phyloP scores from a whole-genome alignment of 2,888 invertebrate genomes.

The Xestia xanthographa region DNA sequence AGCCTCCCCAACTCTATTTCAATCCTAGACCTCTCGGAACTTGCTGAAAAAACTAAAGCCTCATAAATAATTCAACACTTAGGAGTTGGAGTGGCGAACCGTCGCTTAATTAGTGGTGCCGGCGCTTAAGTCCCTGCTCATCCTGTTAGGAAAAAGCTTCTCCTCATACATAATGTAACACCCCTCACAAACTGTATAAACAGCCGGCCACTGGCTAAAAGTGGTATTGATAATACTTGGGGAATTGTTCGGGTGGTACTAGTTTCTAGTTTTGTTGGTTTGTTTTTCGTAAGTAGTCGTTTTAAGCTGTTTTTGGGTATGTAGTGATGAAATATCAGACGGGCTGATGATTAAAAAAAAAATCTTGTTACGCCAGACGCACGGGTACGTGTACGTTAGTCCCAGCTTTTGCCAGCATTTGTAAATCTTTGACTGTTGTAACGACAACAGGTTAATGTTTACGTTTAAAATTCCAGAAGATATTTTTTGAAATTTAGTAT shows the following conservation, averaged over 20 bases:
- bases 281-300: background rate
- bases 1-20: conserved; percentile 39
- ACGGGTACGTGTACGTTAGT: background rate
- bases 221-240: conserved; percentile 52
- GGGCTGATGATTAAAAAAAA: background rate
- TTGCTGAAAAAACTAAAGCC: conserved; percentile 50
- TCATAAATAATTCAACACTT: conserved; percentile 55
- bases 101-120: conserved; percentile 57
- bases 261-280: conserved; percentile 10
- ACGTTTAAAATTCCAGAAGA: no score
- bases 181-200: conserved; percentile 54
- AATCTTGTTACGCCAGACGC: background rate
- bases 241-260: conserved; percentile 20
- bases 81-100: conserved; percentile 48
- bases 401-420: background rate
- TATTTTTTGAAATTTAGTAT: background rate
- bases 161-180: conserved; percentile 53
- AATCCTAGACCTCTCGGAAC: conserved; percentile 24
- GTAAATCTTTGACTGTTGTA: background rate
- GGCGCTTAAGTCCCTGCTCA: conserved; percentile 54
- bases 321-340: background rate
- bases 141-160: conserved; percentile 59
- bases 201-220: conserved; percentile 39
- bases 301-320: background rate
- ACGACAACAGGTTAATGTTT: background rate